Base-by-base conservation (phyloP, 64 coral and sea anemone species). In the Montipora cactus region DNA sequence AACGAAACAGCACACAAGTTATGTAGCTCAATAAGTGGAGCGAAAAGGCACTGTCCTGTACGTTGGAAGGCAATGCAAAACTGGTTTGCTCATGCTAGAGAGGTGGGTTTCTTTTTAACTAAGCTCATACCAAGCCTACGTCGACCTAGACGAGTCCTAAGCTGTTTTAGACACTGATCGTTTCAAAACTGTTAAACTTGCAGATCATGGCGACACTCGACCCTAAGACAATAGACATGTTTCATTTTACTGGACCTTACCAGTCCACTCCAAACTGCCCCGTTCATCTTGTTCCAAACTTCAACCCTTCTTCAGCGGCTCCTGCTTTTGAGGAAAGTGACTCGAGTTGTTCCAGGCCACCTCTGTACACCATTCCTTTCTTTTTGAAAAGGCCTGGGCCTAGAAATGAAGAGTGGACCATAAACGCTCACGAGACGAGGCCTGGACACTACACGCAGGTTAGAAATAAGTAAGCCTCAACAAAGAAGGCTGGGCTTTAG, bases 201-300 rank as follows among this genome's bases (percentile, higher is more conserved):
- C 71, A 97, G 95, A 84, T 94, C 11, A 76, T 97, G 44, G 93
- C 92, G 45, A 83, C 83, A 16, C 75, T 97, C 8, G 92, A 97
- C 74, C 85, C 95, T 2, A 97, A 97, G 51, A 94, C 92, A 5
- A 84, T 86, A 5, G 55, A 90, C 45, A 87, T 91, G 62, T 97
- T 97, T 47, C 78, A 97, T 77, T 97, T 97, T 19, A 89, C 95
- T 25, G 95, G 95, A 25, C 15, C 25, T 1, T 94, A 91, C 62
- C 95, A 94, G 52, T 91, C 95, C 2, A 97, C 95, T 50, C 95
- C 95, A 58, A 94, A 91, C 78, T 97, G 95, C 11, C 92, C 95
- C 9, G 89, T 97, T 25, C 4, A 76, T 4, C 91, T 97, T 9
- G 23, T 19, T 59, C 87, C 92, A 49, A 50, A 91, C 49, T 97